phyloP scores from a whole-genome alignment of 2,797 vertebrate genomes.

The Cossypha niveicapilla region DNA sequence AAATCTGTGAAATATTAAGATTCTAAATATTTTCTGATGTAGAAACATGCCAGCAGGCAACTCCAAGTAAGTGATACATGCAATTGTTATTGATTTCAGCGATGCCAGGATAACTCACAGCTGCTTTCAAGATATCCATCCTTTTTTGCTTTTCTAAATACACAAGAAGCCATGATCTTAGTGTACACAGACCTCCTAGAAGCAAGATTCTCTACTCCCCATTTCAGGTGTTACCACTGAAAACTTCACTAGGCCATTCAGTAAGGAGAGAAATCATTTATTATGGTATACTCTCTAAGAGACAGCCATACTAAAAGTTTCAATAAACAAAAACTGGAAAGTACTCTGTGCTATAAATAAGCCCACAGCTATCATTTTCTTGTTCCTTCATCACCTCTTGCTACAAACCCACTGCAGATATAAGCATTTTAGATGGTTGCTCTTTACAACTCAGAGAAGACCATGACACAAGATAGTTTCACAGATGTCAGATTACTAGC shows the following conservation, averaged over 20 bases:
- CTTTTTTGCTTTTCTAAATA: background rate
- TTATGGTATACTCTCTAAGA: background rate
- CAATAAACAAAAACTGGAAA: background rate
- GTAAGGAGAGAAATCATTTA: background rate
- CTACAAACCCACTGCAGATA: background rate
- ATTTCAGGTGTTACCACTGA: background rate
- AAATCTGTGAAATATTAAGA: background rate
- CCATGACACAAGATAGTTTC: background rate
- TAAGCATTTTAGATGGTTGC: background rate
- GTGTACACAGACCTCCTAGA: background rate
- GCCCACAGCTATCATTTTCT: background rate
- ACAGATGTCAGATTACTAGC: background rate
- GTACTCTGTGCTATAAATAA: background rate
- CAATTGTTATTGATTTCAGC: background rate
- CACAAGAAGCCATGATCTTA: rapidly evolving
- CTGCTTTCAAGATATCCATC: background rate
- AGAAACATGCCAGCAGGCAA: background rate
- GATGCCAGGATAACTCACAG: background rate
- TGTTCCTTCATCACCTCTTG: background rate
- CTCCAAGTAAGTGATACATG: background rate
- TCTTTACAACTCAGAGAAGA: background rate
- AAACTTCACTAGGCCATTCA: background rate
- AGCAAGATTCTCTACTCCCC: background rate
- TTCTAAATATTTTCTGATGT: background rate
- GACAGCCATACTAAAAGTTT: background rate